Evolutionary conservation across 2,113 vertebrate genomes (phyloP).

Genomic region (Progne subis): DNA sequence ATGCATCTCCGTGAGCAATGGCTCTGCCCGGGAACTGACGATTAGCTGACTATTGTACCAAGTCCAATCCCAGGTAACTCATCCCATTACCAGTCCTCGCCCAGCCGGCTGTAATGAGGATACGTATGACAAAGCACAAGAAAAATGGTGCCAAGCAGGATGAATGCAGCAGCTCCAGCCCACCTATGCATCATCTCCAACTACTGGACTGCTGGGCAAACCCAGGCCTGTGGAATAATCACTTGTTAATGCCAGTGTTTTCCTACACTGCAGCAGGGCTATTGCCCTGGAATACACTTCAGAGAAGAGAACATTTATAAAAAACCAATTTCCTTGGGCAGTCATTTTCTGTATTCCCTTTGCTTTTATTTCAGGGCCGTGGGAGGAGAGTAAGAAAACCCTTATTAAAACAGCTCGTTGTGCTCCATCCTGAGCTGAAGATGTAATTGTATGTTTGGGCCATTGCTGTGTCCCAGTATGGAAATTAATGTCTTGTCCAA

Average conservation of each 20-base stretch:
- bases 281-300: slow-evolving; percentile 3
- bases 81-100: background rate
- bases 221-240: background rate
- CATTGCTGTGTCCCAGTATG: background rate
- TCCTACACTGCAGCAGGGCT: slow-evolving; percentile 4
- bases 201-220: background rate
- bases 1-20: background rate
- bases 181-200: background rate
- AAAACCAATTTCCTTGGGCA: slow-evolving; percentile 36
- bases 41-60: background rate
- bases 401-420: slow-evolving; percentile 34
- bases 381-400: slow-evolving; percentile 33
- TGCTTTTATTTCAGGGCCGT: slow-evolving; percentile 33
- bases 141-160: background rate
- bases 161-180: background rate
- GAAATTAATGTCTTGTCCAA: slow-evolving; percentile 3
- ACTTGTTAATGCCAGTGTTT: background rate
- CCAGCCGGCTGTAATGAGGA: slow-evolving; percentile 28
- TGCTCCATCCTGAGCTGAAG: slow-evolving; percentile 22
- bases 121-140: background rate
- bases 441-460: slow-evolving; percentile 26
- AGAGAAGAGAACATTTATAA: slow-evolving; percentile 43
- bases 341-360: slow-evolving; percentile 24
- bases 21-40: background rate
- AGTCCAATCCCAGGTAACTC: background rate